Base-by-base conservation (phyloP, 1,140 invertebrate genomes). In the Ceratina australensis region DNA sequence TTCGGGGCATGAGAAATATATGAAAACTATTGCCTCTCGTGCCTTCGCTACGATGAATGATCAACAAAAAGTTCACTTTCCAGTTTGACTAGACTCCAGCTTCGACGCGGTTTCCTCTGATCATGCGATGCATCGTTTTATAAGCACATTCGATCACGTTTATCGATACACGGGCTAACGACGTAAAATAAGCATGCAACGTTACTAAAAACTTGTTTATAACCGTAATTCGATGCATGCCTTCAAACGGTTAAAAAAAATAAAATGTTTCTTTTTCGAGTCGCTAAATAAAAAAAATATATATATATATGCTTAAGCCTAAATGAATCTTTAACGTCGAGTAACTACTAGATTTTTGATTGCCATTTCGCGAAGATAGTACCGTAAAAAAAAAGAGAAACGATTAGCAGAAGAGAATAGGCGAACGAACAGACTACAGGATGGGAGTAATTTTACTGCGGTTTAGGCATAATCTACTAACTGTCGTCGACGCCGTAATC, bases 41-140 rank as follows among this genome's bases (percentile, higher is more conserved):
- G 15, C 42, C n/a, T 28, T 26, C 66, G 26, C 12, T 18, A n/a
- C 15, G 42, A 54, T 47, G 20, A 13, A 24, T 33, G 7, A 2
- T 26, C n/a, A 75, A 13, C 22, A 33, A n/a, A n/a, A n/a, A 67
- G 50, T 65, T 65, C 16, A 49, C 12, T 75, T 50, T 50, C 2
- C 16, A 68, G 22, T 76, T 76, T 69, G 73, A 76, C 73, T 76
- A 76, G 66, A 69, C 73, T 69, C 56, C 26, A 52, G 73, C 73
- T 69, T 60, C 5, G 47, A 74, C 22, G 24, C 16, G 22, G 24
- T 28, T 65, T 13, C 5, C 33, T 42, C 33, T 26, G 57, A 66
- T 67, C 13, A 49, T 57, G 18, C 52, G 12, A 47, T 24, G 15
- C 20, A n/a, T 18, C n/a, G 2, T 61, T 28, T 54, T 56, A 68